Evolutionary conservation across 2,888 invertebrate species (phyloP), one percentile per base, ranked within the genome.

Genomic region (Dolichomitus sp.): DNA sequence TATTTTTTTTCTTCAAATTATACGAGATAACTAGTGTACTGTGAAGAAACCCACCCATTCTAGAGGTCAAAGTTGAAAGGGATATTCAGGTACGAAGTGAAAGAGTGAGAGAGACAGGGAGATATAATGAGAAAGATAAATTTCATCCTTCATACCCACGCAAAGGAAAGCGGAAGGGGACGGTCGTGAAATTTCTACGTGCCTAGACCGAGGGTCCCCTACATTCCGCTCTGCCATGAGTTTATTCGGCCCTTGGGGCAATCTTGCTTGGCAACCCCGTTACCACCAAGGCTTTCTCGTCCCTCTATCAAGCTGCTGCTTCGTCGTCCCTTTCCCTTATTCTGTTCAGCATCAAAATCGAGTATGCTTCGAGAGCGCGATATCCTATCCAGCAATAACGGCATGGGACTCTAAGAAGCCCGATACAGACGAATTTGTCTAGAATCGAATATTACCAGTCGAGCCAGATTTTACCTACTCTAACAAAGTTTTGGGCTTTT

Each of bases 201-300:
- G 54, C 54, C 54, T 54, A 54, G 54, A 54, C 54, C 54, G 54
- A 27, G 54, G 54, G 54, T 54, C 19, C 37, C 37, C 17, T 37
- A 37, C 61, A 61, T 61, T 61, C 61, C 17, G 37, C 19, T 61
- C 12, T 37, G 37, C 61, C 61, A 37, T 37, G 19, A 40, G 61
- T 61, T 61, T 61, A 61, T 61, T 61, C 61, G 37, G 61, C 61
- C 61, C 61, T 61, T 37, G 61, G 61, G 61, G 61, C 61, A 61
- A 61, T 61, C 61, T 11, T 17, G 45, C 66, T 17, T 66, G 72
- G 79, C 72, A 79, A 79, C 79, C 57, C 57, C 72, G 79, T 79
- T 73, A 79, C 79, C 79, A 79, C 79, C 72, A 79, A 27, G 72
- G 27, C 7, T 61, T 61, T 61, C 17, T 33, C 40, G 61, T 61